These are phyloP conservation scores for Actinia equina DNA, from an alignment of 64 coral and sea anemone genomes.

Conservation along the genomic window DNA sequence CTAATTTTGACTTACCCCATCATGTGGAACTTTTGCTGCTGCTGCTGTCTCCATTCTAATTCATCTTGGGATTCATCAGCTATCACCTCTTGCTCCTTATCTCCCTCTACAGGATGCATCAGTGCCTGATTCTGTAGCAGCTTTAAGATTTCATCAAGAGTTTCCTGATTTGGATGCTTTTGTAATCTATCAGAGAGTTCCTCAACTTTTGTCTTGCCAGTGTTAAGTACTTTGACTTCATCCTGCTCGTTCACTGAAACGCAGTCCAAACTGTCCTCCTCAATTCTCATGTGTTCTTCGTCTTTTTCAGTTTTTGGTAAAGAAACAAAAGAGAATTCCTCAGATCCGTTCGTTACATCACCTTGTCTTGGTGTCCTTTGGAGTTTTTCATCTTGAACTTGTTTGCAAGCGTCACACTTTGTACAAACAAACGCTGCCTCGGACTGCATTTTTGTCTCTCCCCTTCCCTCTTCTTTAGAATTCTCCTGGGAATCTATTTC, in stretches of 20 bases:
- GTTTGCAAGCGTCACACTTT: background rate
- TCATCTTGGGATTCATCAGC: background rate
- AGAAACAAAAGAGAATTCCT: background rate
- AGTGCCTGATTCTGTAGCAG: conserved; percentile 50
- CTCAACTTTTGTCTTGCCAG: conserved; percentile 6
- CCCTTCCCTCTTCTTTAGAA: background rate
- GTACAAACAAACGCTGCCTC: conserved; percentile 1
- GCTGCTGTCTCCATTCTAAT: background rate
- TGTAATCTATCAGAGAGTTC: conserved; percentile 38
- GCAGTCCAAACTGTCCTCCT: background rate
- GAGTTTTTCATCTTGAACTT: background rate
- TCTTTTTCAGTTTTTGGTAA: conserved; percentile 5
- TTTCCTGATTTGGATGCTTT: conserved; percentile 46
- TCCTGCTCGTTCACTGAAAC: background rate
- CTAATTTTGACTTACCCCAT: background rate
- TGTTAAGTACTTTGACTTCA: background rate
- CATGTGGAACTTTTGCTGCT: background rate
- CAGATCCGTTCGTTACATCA: background rate
- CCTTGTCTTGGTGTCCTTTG: background rate
- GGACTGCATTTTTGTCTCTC: background rate
- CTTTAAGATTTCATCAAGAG: conserved; percentile 72
- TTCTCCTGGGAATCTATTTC: background rate
- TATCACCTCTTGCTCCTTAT: background rate
- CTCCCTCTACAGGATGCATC: background rate
- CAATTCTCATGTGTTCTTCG: background rate